Evolutionary conservation across 2,888 invertebrate genomes (phyloP), one percentile per base, ranked within the genome.

Genomic region (Drosophila subsilvestris): DNA sequence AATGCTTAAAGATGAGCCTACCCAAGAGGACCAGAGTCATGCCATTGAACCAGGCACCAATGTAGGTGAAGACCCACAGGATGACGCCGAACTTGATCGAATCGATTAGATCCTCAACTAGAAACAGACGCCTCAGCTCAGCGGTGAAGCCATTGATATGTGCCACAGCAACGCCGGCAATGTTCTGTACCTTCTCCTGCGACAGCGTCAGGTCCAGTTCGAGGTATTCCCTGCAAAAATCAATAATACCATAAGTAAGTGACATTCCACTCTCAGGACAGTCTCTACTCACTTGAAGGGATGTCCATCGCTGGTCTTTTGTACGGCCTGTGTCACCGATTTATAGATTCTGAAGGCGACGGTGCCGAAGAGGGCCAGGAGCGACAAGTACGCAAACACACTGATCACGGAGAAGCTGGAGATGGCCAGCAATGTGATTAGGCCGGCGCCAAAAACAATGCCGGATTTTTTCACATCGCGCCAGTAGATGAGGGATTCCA

Each of bases 31-130:
- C 95, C 89, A 99, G 95, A 86, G 99, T 98, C 96, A 99, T 97
- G 93, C 99, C 99, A 93, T 99, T 99, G 94, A 99, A 99, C 97
- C 98, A 99, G 90, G 98, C 96, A 90, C 99, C 99, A 90, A 99
- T 94, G 93, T 99, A 99, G 73, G 99, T 99, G 93, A 99, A 95
- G 90, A 97, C 96, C 98, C 98, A 99, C 92, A 99, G 94, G 90
- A 98, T 94, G 85, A 98, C 95, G 86, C 96, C 98, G 93, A 99
- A 99, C 94, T 99, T 97, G 90, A 97, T 94, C 79, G 97, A 97
- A 93, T 99, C 99, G 88, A 99, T 96, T 90, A 99, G 94, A 93
- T 99, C 98, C 92, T 99, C 99, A 88, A 99, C 98, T 89, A 99
- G 95, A 94, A 99, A 98, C 90, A 99, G 94, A 92, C 98, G 94